These are phyloP conservation scores for Callorhinus ursinus DNA, from an alignment of 2,113 vertebrate species.

Conservation along the genomic window DNA sequence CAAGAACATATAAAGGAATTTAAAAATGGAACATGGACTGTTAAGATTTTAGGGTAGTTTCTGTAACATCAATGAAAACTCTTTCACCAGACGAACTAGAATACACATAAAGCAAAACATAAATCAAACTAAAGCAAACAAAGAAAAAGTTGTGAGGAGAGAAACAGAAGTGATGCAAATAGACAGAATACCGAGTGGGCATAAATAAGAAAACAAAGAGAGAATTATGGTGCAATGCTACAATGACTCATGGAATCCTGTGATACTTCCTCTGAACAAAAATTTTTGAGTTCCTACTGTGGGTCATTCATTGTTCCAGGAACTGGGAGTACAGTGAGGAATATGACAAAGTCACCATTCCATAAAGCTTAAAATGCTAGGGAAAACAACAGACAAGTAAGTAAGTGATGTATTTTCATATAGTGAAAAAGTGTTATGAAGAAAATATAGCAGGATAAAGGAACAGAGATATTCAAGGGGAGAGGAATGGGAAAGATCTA, in stretches of 20 bases:
- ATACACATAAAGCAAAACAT: not conserved
- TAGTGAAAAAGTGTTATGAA: not conserved
- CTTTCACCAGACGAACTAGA: not conserved
- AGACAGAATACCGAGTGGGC: not conserved
- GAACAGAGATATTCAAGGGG: not conserved
- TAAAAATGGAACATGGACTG: not conserved
- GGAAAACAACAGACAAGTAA: not conserved
- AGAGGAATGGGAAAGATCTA: not conserved
- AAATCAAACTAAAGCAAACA: not conserved
- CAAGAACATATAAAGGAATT: not conserved
- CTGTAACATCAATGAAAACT: not conserved
- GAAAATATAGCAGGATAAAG: slow-evolving; percentile 5
- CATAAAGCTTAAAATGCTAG: not conserved
- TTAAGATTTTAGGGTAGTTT: not conserved
- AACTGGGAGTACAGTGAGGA: not conserved
- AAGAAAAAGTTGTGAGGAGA: not conserved
- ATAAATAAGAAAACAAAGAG: not conserved
- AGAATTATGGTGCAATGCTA: not conserved
- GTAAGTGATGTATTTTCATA: not conserved
- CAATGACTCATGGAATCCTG: not conserved
- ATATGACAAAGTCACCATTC: not conserved
- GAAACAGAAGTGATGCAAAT: not conserved
- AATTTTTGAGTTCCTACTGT: not conserved
- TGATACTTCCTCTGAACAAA: not conserved
- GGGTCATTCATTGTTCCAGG: not conserved